Evolutionary conservation across 2,888 invertebrate species (phyloP), one percentile per base, ranked within the genome.

Genomic region (Spodoptera exigua): DNA sequence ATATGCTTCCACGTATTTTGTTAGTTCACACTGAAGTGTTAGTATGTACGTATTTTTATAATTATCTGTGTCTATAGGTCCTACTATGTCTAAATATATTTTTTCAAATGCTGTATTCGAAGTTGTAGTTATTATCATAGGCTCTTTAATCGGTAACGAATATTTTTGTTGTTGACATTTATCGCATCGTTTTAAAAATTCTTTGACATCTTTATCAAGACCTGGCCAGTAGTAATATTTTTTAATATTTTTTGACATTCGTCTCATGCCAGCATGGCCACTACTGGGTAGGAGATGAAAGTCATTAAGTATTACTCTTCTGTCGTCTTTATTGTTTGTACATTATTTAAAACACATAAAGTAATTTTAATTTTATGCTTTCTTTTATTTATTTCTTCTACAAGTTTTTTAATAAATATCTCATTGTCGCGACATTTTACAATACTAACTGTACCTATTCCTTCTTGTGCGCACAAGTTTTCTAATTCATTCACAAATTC

Each of bases 191-290:
- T n/a, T n/a, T n/a, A n/a, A n/a, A n/a, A n/a, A n/a, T n/a, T n/a
- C n/a, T n/a, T n/a, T n/a, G n/a, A n/a, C n/a, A n/a, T n/a, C n/a
- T n/a, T n/a, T n/a, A n/a, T n/a, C n/a, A n/a, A n/a, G n/a, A n/a
- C n/a, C n/a, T n/a, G n/a, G n/a, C n/a, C n/a, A n/a, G n/a, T n/a
- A n/a, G n/a, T n/a, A n/a, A n/a, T n/a, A n/a, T n/a, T n/a, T n/a
- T n/a, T n/a, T n/a, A n/a, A n/a, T n/a, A n/a, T n/a, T n/a, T n/a
- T n/a, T n/a, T n/a, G n/a, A n/a, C n/a, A 32, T 12, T 1, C 16
- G 27, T 54, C 3, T 54, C 14, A 34, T 21, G 12, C 48, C 48
- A 3, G 48, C 48, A n/a, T 46, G 46, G n/a, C 46, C 46, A 46
- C 46, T 46, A 4, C 17, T 46, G 2, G 46, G 46, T 18, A 48